Percentiles rank a stretch among this genome's conserved stretches.
Conservation (phyloP, 2,113 vertebrate genomes). For the Heptranchias perlo region DNA sequence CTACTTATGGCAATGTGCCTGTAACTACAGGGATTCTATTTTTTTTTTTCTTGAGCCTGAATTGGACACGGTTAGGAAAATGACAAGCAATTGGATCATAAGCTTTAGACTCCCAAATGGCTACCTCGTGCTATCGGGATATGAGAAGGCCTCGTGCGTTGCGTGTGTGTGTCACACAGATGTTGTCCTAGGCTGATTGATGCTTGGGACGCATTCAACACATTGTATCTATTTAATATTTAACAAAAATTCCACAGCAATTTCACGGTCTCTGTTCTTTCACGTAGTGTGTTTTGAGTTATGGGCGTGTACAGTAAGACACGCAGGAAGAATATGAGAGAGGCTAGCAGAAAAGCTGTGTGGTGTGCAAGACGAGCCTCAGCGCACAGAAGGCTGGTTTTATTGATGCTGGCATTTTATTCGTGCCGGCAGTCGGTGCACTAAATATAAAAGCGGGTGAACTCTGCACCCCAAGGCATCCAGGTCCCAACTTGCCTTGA, state of each 20-base stretch:
- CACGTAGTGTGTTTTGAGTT: constrained; percentile 15
- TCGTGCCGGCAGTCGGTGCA: neutral
- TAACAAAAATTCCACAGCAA: constrained; percentile 29
- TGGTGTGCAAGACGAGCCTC: neutral
- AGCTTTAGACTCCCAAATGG: neutral
- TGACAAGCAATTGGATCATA: constrained; percentile 26
- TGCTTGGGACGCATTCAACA: constrained; percentile 13
- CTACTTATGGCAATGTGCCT: neutral
- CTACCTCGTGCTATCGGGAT: neutral
- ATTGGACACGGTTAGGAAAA: neutral
- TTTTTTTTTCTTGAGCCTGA: neutral
- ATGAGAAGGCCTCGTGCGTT: neutral
- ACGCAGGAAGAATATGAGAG: neutral
- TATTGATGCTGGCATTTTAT: constrained; percentile 8
- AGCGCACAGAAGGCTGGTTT: neutral
- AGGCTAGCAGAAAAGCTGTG: neutral
- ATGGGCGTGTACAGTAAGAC: neutral
- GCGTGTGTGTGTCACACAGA: neutral
- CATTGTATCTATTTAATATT: constrained; percentile 30
- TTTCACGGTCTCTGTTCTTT: constrained; percentile 19
- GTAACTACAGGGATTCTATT: neutral
- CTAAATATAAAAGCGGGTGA: neutral
- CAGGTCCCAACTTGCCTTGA: neutral
- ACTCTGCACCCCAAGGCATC: neutral
- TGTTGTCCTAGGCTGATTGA: neutral